phyloP scores from a whole-genome alignment of 92 coral and sea anemone genomes.

The Ricordea florida region DNA sequence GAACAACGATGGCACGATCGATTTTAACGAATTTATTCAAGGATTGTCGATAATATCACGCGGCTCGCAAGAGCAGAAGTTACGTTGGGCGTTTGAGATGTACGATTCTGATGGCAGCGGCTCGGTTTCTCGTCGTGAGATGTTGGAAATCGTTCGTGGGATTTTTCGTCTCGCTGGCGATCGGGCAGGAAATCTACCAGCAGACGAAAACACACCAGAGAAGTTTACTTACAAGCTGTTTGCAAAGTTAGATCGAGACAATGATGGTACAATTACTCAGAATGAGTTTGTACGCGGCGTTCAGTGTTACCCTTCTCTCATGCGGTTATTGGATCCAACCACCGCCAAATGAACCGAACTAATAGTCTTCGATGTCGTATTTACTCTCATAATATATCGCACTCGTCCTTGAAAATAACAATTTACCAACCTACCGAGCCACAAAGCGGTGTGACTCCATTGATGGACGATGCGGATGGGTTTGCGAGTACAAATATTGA shows the following conservation, averaged over 20 bases:
- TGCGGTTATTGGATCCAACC: slow-evolving; percentile 89
- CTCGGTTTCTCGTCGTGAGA: slow-evolving; percentile 83
- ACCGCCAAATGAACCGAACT: slow-evolving; percentile 40
- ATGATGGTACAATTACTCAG: slow-evolving; percentile 87
- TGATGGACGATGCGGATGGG: background rate
- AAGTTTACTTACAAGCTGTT: slow-evolving; percentile 95
- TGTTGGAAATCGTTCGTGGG: slow-evolving; percentile 95
- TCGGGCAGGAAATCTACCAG: slow-evolving; percentile 61
- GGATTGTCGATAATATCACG: slow-evolving; percentile 93
- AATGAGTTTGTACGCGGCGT: slow-evolving; percentile 97
- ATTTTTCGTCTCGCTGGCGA: slow-evolving; percentile 96
- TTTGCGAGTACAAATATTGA: no score
- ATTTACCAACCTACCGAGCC: no score
- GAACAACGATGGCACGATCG: slow-evolving; percentile 96
- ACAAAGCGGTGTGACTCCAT: background rate
- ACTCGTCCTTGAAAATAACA: slow-evolving; percentile 9
- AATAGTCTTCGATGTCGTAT: slow-evolving; percentile 2
- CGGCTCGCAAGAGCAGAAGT: slow-evolving; percentile 90
- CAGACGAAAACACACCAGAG: slow-evolving; percentile 96
- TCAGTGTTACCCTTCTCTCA: slow-evolving; percentile 92
- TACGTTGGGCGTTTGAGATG: slow-evolving; percentile 99
- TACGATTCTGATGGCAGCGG: slow-evolving; percentile 98
- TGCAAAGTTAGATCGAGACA: slow-evolving; percentile 88
- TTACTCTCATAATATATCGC: slow-evolving; percentile 23
- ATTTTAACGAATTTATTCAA: slow-evolving; percentile 93